Evolutionary conservation across 1,140 invertebrate genomes (phyloP).

Genomic region (Steinernema khuongi): DNA sequence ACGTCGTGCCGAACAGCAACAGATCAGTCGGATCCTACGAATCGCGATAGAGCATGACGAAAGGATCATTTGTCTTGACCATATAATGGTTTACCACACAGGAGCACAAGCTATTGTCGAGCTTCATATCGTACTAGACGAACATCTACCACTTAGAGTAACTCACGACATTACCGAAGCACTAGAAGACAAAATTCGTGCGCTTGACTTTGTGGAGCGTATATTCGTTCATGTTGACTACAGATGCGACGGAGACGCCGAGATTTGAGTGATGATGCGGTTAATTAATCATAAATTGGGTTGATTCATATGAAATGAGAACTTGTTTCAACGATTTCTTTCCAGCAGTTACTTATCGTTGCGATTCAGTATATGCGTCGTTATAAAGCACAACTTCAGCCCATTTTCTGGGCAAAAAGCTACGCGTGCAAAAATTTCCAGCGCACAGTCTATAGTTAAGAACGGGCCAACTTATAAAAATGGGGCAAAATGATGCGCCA

Average conservation of each 20-base stretch:
- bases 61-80: conserved; percentile 59
- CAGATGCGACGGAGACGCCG: conserved; percentile 48
- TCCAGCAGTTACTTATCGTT: too few species aligned
- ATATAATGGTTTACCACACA: conserved; percentile 61
- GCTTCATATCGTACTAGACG: conserved; percentile 39
- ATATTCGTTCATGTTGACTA: conserved; percentile 62
- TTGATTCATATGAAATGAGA: too few species aligned
- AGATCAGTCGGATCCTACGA: conserved; percentile 31
- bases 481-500: too few species aligned
- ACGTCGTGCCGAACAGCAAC: conserved; percentile 28
- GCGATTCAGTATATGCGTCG: too few species aligned
- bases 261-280: not conserved
- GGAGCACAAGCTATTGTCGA: conserved; percentile 56
- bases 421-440: too few species aligned
- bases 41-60: conserved; percentile 55
- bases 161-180: conserved; percentile 61
- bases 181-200: conserved; percentile 60
- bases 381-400: too few species aligned
- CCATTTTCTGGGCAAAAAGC: too few species aligned
- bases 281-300: too few species aligned
- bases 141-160: conserved; percentile 55
- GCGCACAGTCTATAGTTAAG: too few species aligned
- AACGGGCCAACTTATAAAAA: too few species aligned
- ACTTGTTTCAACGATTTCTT: too few species aligned
- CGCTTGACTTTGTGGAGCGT: conserved; percentile 59